Evolutionary conservation across 2,113 vertebrate genomes (phyloP), one percentile per base, ranked within the genome.

Genomic region (Triplophysa tibetana): DNA sequence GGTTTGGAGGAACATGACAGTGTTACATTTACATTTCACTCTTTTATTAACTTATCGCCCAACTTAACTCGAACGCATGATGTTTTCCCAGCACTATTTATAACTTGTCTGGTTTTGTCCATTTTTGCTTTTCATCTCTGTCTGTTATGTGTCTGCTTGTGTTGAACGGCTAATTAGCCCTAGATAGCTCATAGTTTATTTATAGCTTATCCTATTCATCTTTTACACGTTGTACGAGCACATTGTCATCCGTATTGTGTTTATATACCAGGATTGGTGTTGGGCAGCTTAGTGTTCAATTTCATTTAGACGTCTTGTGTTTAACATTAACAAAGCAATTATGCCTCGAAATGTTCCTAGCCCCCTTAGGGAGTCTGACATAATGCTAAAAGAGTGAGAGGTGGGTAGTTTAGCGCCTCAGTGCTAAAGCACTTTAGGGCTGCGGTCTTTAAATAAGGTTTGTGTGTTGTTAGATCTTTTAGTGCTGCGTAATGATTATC

Each of bases 311-410:
- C 70, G 23, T 61, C 70, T 24, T 62, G 56, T 11, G 56, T n/a
- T 74, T 62, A 74, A 74, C 56, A 75, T 75, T 75, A 63, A 45
- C 41, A 29, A 75, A 75, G 72, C 72, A 63, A 75, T 75, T 75
- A 75, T 63, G 41, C 41, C 58, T 63, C 58, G 62, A 62, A 75
- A 75, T 75, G 41, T 75, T 63, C 58, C 38, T 56, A 75, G 21
- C 10, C 72, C 72, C 72, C 72, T 63, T 16, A 2, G 72, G 72
- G 58, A 75, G 72, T 48, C 72, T 48, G 61, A 63, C 72, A 62
- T 63, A 75, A 74, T 74, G 56, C 33, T 61, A 16, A 48, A 75
- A 62, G 58, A 75, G 43, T 63, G 58, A 75, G 56, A 75, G 58
- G 38, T 16, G 38, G 24, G 72, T 12, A 38, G 38, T 45, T 45